These are phyloP conservation scores for Onchidella celtica DNA, from an alignment of 2,888 invertebrate species.

Conservation along the genomic window DNA sequence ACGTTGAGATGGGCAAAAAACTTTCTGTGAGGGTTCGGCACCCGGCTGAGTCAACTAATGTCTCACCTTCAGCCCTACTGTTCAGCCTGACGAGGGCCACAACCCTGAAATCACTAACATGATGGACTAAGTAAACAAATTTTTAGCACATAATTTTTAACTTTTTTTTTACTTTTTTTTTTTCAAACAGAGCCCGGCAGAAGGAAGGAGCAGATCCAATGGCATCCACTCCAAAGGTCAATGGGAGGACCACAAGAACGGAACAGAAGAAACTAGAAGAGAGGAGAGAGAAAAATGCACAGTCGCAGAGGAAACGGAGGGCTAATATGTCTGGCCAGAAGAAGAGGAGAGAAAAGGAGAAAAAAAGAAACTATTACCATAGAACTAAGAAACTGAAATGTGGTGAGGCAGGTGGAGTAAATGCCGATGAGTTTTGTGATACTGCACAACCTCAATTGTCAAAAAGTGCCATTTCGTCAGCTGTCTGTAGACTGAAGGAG, in stretches of 20 bases:
- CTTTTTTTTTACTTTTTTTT: not conserved
- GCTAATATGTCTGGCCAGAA: not conserved
- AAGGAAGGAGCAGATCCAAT: not conserved
- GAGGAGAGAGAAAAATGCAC: not conserved
- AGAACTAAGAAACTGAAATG: not conserved
- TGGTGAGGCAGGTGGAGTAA: not conserved
- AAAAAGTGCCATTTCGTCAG: not conserved
- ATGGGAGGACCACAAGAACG: not conserved
- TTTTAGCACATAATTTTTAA: not conserved
- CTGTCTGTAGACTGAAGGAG: not conserved
- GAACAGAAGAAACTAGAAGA: not conserved
- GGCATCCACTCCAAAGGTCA: not conserved
- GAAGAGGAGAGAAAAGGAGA: conserved; percentile 38
- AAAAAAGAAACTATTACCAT: conserved; percentile 16
- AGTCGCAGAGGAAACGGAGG: not conserved
- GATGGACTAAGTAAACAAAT: not conserved
- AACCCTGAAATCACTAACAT: not conserved
- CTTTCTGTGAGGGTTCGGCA: too few species aligned
- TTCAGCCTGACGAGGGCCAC: not conserved
- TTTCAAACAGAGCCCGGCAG: not conserved
- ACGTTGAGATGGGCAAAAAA: too few species aligned
- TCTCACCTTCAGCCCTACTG: not conserved
- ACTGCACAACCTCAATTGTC: not conserved
- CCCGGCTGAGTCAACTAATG: not conserved
- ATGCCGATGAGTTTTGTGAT: not conserved